Conservation (phyloP, 2,797 vertebrate species). For the Pantherophis vulpinus region DNA sequence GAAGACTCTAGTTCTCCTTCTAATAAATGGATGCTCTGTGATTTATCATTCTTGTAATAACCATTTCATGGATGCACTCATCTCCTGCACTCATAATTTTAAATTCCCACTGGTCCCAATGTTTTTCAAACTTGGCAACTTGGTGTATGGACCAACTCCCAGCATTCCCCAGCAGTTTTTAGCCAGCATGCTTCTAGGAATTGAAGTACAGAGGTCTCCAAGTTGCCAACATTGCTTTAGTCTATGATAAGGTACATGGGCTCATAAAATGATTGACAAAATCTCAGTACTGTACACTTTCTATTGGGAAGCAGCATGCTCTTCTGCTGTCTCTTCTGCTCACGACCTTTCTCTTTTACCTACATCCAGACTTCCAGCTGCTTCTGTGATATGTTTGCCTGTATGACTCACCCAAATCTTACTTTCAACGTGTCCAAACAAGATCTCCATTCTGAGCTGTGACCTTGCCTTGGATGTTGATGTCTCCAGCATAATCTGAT, state of each 20-base stretch:
- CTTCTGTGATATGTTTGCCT: conserved; percentile 3
- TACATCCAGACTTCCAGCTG: conserved; percentile 2
- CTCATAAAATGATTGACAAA: not conserved
- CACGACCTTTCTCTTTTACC: conserved; percentile 2
- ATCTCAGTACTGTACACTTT: not conserved
- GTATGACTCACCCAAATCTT: conserved; percentile 8
- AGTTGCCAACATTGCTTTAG: not conserved
- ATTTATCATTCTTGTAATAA: not conserved
- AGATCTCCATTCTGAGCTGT: not conserved
- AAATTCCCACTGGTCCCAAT: not conserved
- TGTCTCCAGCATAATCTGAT: conserved; percentile 24
- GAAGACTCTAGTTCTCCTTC: not conserved
- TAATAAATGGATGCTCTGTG: not conserved
- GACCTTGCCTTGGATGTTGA: not conserved
- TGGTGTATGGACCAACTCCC: not conserved
- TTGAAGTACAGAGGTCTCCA: not conserved
- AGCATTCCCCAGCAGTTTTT: not conserved
- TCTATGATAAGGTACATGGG: not conserved
- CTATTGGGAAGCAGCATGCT: not conserved
- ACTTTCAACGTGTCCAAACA: conserved; percentile 15
- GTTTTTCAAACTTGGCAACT: not conserved
- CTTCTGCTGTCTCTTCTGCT: conserved; percentile 3
- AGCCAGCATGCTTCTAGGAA: not conserved
- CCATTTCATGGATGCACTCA: not conserved
- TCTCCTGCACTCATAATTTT: not conserved